Percentiles rank a stretch among this genome's conserved stretches.
These are phyloP conservation scores for Amaurobius ferox DNA, from an alignment of 2,888 invertebrate genomes.

Conservation along the genomic window DNA sequence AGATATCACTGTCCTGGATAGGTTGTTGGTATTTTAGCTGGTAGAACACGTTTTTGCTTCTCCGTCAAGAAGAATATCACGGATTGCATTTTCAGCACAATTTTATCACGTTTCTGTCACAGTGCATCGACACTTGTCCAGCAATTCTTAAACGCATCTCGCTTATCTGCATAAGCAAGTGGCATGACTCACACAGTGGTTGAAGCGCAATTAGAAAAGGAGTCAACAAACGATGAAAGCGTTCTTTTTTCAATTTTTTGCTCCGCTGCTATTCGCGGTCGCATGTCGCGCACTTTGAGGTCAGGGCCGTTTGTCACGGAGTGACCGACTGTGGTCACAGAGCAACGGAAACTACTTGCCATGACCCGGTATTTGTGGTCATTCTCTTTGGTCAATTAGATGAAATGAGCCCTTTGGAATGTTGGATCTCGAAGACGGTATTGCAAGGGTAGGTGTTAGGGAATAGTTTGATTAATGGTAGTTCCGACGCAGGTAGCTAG, in stretches of 20 bases:
- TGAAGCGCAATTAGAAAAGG: constrained; percentile 20
- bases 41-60: too few species aligned
- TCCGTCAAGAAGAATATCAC: too few species aligned
- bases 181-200: neutral
- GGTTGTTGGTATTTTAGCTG: too few species aligned
- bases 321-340: constrained; percentile 6
- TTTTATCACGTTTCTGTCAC: too few species aligned
- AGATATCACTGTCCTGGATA: too few species aligned
- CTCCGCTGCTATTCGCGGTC: constrained; percentile 10
- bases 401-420: neutral
- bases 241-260: neutral
- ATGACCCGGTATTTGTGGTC: constrained; percentile 12
- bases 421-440: neutral
- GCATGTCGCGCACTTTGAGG: constrained; percentile 41
- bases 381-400: neutral
- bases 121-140: neutral
- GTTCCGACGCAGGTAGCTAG: too few species aligned
- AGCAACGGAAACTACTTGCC: neutral
- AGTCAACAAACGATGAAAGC: constrained; percentile 12
- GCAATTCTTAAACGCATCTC: neutral
- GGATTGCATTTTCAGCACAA: too few species aligned
- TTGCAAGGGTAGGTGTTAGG: too few species aligned
- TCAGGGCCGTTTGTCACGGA: constrained; percentile 33
- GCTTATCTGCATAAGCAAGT: neutral
- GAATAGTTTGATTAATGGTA: too few species aligned